Evolutionary conservation across 2,888 invertebrate species (phyloP), one percentile per base, ranked within the genome.

Genomic region (Synergus gifuensis): DNA sequence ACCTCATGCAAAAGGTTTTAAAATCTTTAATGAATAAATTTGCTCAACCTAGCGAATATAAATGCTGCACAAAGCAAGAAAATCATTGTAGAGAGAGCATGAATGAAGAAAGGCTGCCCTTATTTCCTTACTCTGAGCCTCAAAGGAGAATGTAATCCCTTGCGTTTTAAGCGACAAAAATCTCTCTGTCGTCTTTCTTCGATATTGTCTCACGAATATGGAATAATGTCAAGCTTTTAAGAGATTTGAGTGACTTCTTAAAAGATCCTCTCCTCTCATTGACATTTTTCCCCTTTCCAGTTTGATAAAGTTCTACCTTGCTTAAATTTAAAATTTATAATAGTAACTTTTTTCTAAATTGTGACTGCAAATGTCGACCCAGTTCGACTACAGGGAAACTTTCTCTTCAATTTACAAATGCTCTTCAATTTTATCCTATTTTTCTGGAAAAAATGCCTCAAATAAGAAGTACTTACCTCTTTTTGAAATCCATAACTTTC

Each of bases 141-240:
- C 67, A 67, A 67, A 67, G 54, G n/a, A 22, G 12, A 44, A 67
- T 67, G 5, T 67, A 67, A 67, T 67, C 67, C 22, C 67, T 44
- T 18, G 42, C 22, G 44, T 12, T 44, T 67, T 44, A 5, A 46
- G 22, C 22, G 44, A 67, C n/a, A 22, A 44, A 18, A 67, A 18
- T 42, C 40, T 64, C 40, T n/a, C 3, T 11, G n/a, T 8, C 54
- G 54, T 58, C 54, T 58, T 58, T 58, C 54, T 58, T n/a, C 18
- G 54, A 58, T 58, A 58, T 18, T 3, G 9, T 11, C 9, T 58
- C 54, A 18, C 54, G 18, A 58, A 58, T 18, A 58, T 58, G 18
- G 54, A 18, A 58, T 58, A 58, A 18, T 58, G 54, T 3, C 54
- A 18, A 58, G 54, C 18, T 18, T 58, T 18, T 18, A 18, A 58